A percentile compares a stretch with the other conserved stretches of the same genome.
Evolutionary conservation across 2,797 vertebrate species (phyloP).

Genomic region (Hydrolagus colliei): DNA sequence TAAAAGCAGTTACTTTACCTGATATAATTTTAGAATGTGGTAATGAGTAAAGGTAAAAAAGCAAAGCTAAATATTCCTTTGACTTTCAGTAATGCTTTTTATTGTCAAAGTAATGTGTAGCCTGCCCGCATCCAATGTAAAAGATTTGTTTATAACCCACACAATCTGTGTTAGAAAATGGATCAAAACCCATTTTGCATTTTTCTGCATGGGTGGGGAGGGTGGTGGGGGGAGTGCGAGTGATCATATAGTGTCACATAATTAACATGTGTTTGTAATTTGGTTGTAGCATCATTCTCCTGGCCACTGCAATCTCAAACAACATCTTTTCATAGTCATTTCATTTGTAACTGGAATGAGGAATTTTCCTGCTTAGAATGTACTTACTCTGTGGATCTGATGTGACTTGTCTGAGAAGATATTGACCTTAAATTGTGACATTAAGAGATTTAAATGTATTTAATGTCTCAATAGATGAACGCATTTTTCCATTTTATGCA

Average conservation of each 20-base stretch:
- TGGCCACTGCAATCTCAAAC: background rate
- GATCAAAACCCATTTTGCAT: background rate
- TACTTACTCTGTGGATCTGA: background rate
- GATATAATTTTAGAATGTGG: too few relatives aligned
- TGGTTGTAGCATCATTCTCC: background rate
- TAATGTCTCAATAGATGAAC: background rate
- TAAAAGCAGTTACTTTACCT: too few relatives aligned
- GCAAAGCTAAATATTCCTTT: background rate
- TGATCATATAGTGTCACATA: too few relatives aligned
- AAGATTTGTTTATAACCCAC: background rate
- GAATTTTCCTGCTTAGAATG: background rate
- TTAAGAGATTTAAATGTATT: background rate
- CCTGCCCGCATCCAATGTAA: background rate
- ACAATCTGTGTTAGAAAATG: background rate
- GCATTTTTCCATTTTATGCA: slow-evolving; percentile 55
- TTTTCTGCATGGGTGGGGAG: background rate
- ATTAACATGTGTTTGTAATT: background rate
- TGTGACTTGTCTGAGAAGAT: background rate
- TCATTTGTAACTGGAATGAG: background rate
- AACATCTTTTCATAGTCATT: background rate
- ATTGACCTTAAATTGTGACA: background rate
- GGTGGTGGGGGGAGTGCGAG: background rate
- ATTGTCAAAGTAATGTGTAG: background rate
- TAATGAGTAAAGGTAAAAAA: too few relatives aligned
- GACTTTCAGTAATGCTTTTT: background rate